phyloP scores from a whole-genome alignment of 2,797 vertebrate genomes.

The Phaenicophaeus curvirostris region DNA sequence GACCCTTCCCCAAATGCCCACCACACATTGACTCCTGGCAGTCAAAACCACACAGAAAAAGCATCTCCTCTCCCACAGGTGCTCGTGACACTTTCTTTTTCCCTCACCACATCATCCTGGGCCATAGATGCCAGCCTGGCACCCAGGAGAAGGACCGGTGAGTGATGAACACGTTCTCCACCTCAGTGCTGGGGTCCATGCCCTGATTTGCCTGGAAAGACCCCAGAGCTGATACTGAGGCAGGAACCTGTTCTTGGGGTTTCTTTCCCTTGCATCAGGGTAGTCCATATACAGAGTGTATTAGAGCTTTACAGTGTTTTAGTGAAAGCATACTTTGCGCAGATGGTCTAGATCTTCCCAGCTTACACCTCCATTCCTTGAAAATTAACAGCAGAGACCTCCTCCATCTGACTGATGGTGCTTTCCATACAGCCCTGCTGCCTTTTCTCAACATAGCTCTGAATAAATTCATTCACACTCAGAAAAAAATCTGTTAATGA shows the following conservation, averaged over 20 bases:
- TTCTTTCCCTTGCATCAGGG: neutral
- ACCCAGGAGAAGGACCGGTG: neutral
- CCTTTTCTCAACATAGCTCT: accelerated
- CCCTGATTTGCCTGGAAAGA: neutral
- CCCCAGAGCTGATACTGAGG: accelerated
- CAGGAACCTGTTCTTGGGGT: neutral
- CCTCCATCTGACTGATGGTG: neutral
- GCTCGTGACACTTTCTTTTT: neutral
- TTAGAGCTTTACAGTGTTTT: accelerated
- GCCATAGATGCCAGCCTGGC: accelerated
- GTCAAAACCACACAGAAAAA: neutral
- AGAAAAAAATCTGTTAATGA: neutral
- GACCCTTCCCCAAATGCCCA: no score
- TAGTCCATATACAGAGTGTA: accelerated
- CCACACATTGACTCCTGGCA: no score
- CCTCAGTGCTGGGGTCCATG: accelerated
- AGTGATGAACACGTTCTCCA: neutral
- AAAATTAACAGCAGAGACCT: neutral
- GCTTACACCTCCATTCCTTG: neutral
- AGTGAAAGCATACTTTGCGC: accelerated
- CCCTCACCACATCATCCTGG: neutral
- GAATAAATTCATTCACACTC: neutral
- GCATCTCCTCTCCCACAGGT: neutral
- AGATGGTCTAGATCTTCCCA: accelerated
- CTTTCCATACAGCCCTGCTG: neutral